A percentile compares a stretch with the other conserved stretches of the same genome.
These are phyloP conservation scores for Plecotus auritus DNA, from an alignment of 2,113 vertebrate species.

Conservation along the genomic window DNA sequence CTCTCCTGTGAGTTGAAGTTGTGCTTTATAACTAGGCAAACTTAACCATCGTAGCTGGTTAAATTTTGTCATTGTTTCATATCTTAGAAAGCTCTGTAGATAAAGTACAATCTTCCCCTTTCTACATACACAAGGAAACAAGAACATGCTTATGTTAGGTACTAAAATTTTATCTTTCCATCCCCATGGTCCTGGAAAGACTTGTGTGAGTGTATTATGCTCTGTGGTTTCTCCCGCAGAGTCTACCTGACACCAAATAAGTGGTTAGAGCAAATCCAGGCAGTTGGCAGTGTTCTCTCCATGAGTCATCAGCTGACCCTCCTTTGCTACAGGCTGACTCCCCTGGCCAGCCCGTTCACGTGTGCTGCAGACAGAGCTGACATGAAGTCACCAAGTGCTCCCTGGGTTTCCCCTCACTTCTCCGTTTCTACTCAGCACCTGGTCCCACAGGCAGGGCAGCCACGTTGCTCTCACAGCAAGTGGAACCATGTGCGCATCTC, in stretches of 20 bases:
- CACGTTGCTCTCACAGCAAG: background rate
- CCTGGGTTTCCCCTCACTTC: background rate
- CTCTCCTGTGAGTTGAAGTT: background rate
- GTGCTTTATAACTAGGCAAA: background rate
- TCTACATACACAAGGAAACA: background rate
- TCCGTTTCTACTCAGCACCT: background rate
- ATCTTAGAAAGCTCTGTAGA: background rate
- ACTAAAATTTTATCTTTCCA: background rate
- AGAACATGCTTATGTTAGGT: background rate
- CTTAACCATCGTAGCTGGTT: background rate
- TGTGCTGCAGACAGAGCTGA: background rate
- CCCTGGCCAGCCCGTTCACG: background rate
- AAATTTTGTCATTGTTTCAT: background rate
- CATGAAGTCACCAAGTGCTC: background rate
- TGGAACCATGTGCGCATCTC: background rate
- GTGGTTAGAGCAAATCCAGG: background rate
- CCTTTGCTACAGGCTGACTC: background rate
- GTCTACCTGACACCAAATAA: background rate
- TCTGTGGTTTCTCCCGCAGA: background rate
- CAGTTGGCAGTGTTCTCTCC: background rate
- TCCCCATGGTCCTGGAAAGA: background rate
- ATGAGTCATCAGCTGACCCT: background rate
- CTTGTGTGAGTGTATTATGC: background rate
- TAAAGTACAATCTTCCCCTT: background rate
- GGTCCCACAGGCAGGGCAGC: background rate